Base-by-base conservation (phyloP, 2,113 vertebrate genomes). In the Progne subis region DNA sequence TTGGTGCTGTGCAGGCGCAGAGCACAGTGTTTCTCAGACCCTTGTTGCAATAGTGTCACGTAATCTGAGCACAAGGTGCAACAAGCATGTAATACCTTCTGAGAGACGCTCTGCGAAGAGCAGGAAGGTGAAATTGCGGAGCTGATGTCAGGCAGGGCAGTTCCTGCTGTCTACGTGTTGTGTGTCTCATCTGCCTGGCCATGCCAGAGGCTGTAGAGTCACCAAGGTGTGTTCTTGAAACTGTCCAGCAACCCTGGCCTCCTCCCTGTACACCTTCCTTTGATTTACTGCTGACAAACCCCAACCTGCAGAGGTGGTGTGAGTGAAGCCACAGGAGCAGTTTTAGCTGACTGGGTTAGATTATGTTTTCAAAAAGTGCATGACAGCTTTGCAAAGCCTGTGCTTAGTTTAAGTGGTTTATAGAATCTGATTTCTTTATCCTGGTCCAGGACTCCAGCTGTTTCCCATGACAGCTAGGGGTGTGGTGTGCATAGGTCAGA, bases 11-110 rank as follows among this genome's bases (percentile, higher is more conserved):
- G 47, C 26, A 28, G 32, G 28, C 10, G 23, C 49, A 74, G 32
- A 89, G 44, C 31, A n/a, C 6, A 8, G 4, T 6, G 24, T 34
- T 71, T 82, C n/a, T 37, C 50, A 43, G 31, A 13, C 34, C 31
- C 49, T 68, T 64, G 21, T 0, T 1, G 9, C 39, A 57, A 12
- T 15, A 65, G 46, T 31, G 71, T 57, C 2, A 0, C 0, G 0
- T 39, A 56, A 37, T 60, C 57, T 41, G 41, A 72, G 44, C 0
- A 2, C 18, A 70, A 64, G 68, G n/a, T n/a, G 8, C 6, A 6
- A 11, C 17, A 60, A 60, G 47, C 26, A 4, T 0, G 3, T 59
- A 23, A 52, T 43, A 6, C 8, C 7, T 75, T 43, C 8, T 11
- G 11, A 32, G 90, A 67, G 77, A 34, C 1, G 4, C 64, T 70